Evolutionary conservation across 1,140 invertebrate genomes (phyloP).

Genomic region (Drosophila neocordata): DNA sequence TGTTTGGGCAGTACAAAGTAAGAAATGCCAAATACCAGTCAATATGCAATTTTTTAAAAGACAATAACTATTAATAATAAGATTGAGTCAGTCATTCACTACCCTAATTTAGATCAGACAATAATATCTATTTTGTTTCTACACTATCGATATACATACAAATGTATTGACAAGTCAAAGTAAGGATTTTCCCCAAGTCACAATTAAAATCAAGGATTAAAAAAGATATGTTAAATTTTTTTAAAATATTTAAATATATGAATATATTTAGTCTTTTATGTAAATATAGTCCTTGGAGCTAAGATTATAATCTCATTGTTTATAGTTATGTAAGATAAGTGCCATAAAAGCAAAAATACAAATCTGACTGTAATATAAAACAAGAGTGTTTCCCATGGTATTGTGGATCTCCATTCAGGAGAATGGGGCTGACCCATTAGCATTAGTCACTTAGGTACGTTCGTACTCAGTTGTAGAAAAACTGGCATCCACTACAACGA

Average conservation of each 20-base stretch:
- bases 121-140: constrained; percentile 24
- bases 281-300: constrained; percentile 19
- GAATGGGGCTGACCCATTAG: constrained; percentile 42
- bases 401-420: background rate
- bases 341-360: constrained; percentile 72
- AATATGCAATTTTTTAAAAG: constrained; percentile 31
- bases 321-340: constrained; percentile 59
- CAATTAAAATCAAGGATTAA: constrained; percentile 2
- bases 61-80: constrained; percentile 52
- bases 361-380: constrained; percentile 42
- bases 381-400: constrained; percentile 18
- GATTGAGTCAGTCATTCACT: background rate
- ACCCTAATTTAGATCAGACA: constrained; percentile 13
- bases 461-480: constrained; percentile 37
- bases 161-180: constrained; percentile 4
- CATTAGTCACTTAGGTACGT: constrained; percentile 50
- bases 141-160: background rate
- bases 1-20: constrained; percentile 49
- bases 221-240: too few species aligned
- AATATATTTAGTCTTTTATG: constrained; percentile 20
- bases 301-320: constrained; percentile 72
- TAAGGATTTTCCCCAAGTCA: constrained; percentile 15
- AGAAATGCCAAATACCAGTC: constrained; percentile 27
- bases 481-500: constrained; percentile 19
- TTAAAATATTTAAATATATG: constrained; percentile 3